Base-by-base conservation (phyloP, 2,888 invertebrate genomes). In the Xestia rhomboidea region DNA sequence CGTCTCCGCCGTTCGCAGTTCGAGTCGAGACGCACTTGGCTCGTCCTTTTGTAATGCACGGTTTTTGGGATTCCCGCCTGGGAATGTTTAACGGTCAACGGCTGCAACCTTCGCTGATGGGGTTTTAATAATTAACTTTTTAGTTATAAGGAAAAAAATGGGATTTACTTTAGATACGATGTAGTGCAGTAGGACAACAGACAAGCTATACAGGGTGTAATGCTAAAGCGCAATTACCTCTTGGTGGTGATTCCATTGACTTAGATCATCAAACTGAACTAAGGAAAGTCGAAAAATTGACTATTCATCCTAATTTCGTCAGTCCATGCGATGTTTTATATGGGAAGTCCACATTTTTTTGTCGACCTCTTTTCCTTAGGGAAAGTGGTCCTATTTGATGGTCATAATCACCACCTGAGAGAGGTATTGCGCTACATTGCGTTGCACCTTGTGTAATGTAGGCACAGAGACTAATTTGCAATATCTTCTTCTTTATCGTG, bases 51-150 rank as follows among this genome's bases (percentile, higher is more conserved):
- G 90, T 89, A 88, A 85, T 89, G 87, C 87, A 88, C 86, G 88
- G 89, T 92, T 87, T 93, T 93, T 92, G 94, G 94, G 92, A 94
- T 91, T 93, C 90, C 94, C 95, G 88, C 68, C 82, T 80, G 82
- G 77, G 75, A 85, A 87, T 85, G 76, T 87, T 87, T 79, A 76
- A 79, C 81, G 81, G 83, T 68, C 83, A 79, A 44, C 76, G 67
- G 46, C 60, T 68, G 63, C 63, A 77, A 76, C 66, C 74, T 73
- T 84, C 69, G 41, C 34, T 74, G 64, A 68, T 79, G 41, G 62
- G 57, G 51, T 76, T 77, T 74, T 73, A 77, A 54, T 72, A 70
- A 79, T 70, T 73, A 70, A 49, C 54, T 85, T 81, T 18, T 41
- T 44, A 27, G 63, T 41, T 69, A 54, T 73, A 64, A 64, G 68